Evolutionary conservation across 2,888 invertebrate species (phyloP), one percentile per base, ranked within the genome.

Genomic region (Ypsolopha sequella): DNA sequence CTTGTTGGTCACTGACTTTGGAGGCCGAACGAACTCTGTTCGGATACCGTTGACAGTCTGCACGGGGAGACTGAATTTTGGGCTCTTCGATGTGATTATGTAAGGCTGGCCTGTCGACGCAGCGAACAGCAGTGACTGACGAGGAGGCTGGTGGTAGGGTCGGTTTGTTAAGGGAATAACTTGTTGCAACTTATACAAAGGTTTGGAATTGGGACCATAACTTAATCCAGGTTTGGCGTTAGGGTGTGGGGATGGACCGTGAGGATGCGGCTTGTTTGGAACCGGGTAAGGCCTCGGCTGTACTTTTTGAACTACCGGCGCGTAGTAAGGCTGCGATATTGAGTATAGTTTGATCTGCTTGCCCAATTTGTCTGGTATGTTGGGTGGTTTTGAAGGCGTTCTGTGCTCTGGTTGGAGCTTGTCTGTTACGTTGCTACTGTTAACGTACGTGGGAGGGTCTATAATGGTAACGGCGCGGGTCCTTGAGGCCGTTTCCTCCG

Each of bases 31-130:
- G 54, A 70, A 62, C 36, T 81, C 84, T 7, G 72, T 58, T 50
- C 76, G 71, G 48, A 78, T 76, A 52, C 84, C 84, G 56, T 77
- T 86, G 46, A 84, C 69, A 13, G 80, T 81, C 61, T 85, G 81
- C 35, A 75, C 66, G 7, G 86, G 84, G 50, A 85, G 57, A 55
- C 72, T 82, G 46, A 65, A 64, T 53, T 85, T 80, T 9, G 80
- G 75, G 50, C 64, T 71, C 52, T 73, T 75, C n/a, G 67, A 62
- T 34, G 46, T 53, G 44, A 69, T 51, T 11, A 56, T 50, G 13
- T 65, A 56, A 4, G 76, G 72, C 53, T 70, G 69, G 53, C 63
- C 66, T 41, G 68, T 70, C 8, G 84, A 70, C 6, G 75, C 65
- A 44, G 77, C 63, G 57, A 70, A 76, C 8, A 76, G 56, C 24